Evolutionary conservation across 2,113 vertebrate genomes (phyloP).

Genomic region (Ifrita kowaldi): DNA sequence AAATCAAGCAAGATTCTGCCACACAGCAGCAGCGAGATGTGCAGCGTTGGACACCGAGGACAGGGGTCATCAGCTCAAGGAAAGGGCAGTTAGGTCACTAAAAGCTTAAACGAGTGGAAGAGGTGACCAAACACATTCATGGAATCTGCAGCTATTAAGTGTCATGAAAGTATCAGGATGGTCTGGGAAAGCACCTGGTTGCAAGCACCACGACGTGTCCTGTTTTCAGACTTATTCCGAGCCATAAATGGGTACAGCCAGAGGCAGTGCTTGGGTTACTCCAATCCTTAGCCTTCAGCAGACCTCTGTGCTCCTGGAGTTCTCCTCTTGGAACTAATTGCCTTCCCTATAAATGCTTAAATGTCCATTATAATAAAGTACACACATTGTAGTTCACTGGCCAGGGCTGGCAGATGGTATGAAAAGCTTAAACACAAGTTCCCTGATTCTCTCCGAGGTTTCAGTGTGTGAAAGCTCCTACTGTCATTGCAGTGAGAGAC

Average conservation of each 20-base stretch:
- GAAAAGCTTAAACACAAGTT: background rate
- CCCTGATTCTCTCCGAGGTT: background rate
- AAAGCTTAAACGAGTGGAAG: background rate
- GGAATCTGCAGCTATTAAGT: constrained; percentile 10
- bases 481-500: background rate
- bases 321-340: background rate
- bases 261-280: background rate
- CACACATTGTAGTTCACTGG: background rate
- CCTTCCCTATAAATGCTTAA: background rate
- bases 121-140: background rate
- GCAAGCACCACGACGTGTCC: background rate
- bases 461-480: background rate
- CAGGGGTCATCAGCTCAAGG: background rate
- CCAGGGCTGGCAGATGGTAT: background rate
- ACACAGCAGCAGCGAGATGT: accelerated
- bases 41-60: background rate
- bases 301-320: background rate
- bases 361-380: background rate
- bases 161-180: background rate
- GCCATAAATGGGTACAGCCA: background rate
- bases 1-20: background rate
- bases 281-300: background rate
- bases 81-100: background rate
- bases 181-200: constrained; percentile 23
- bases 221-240: constrained; percentile 13